Conservation (phyloP, 2,113 vertebrate species). For the Osmerus eperlanus region DNA sequence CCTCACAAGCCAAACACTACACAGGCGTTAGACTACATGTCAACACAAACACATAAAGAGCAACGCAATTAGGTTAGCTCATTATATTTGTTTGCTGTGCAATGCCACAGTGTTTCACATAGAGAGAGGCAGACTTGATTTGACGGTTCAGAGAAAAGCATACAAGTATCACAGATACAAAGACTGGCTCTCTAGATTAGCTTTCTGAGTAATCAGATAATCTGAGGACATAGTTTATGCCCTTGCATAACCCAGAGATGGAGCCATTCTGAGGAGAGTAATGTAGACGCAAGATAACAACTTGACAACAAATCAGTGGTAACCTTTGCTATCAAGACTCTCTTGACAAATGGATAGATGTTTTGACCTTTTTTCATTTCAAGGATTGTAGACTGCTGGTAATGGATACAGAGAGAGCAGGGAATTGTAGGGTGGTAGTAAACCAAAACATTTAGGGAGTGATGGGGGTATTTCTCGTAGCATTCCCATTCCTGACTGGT, state of each 20-base stretch:
- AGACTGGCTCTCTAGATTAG: not conserved
- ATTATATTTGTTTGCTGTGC: conserved; percentile 39
- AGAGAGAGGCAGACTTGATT: not conserved
- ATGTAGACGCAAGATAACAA: not conserved
- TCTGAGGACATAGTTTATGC: not conserved
- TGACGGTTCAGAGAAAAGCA: not conserved
- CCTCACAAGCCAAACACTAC: conserved; percentile 27
- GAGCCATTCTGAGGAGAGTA: not conserved
- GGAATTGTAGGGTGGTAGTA: no score
- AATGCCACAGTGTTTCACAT: conserved; percentile 14
- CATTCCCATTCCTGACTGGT: not conserved
- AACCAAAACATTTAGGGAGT: no score
- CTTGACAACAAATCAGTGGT: no score
- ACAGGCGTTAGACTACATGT: conserved; percentile 38
- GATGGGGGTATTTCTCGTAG: no score
- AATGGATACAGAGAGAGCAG: no score
- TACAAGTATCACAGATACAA: not conserved
- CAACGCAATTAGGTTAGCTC: conserved; percentile 36
- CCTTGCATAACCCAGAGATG: not conserved
- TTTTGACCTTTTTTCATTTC: no score
- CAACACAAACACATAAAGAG: conserved; percentile 37
- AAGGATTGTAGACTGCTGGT: no score
- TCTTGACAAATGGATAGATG: no score
- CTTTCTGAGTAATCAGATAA: not conserved
- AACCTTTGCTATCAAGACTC: no score